Evolutionary conservation across 2,888 invertebrate genomes (phyloP), one percentile per base, ranked within the genome.

Genomic region (Stenolophus ochropezus): DNA sequence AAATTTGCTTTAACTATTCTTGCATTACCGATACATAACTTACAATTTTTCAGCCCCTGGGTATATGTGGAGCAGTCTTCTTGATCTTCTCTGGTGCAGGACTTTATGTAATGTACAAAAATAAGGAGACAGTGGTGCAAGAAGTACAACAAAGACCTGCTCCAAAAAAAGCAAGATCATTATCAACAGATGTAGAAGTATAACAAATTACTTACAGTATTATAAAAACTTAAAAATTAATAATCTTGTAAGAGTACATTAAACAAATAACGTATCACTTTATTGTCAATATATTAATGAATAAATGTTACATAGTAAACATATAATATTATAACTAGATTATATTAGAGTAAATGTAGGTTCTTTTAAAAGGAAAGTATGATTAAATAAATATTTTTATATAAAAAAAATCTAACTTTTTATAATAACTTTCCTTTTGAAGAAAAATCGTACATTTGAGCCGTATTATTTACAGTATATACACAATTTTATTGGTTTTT

Each of bases 221-320:
- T 61, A 25, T 27, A 61, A 61, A 23, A 61, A 61, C 61, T 61
- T 69, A 69, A 69, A 65, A 14, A 18, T 11, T 69, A 69, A 69
- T 33, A 69, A 27, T 33, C 18, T n/a, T 73, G 21, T 73, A 51
- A 80, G 33, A 80, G 56, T 81, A 81, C 81, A 81, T 81, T 81
- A 81, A 81, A 81, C 81, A 81, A 80, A 80, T 81, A 81, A 81
- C 74, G 81, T 81, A 81, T 81, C 81, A 81, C 81, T 81, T 81
- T 81, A 81, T 81, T 81, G 81, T 81, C 81, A 81, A 81, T 81
- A 81, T 81, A 81, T 81, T 81, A 81, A 81, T 81, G 81, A 81
- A 81, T 81, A 75, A 81, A 81, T 81, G 74, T 74, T 81, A 81
- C 81, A 81, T 74, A 61, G 74, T 81, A 61, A 81, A 81, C 81